A percentile compares a stretch with the other conserved stretches of the same genome.
Conservation (phyloP, 1,140 invertebrate species). For the Drosophila micromelanica region DNA sequence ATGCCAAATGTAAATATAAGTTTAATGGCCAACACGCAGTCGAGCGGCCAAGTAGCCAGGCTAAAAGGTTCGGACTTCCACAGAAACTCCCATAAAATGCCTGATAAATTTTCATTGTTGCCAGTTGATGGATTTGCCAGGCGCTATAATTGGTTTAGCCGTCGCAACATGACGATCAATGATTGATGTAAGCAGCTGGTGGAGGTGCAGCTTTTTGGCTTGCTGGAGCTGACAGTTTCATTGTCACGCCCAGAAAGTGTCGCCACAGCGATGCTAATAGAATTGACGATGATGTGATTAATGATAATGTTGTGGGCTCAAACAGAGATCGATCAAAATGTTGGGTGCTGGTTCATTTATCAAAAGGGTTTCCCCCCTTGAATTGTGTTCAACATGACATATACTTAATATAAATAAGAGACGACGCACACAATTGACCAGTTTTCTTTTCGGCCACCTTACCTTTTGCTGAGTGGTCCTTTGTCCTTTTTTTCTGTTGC, state of each 20-base stretch:
- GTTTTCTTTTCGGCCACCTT: constrained; percentile 15
- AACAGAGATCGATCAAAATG: constrained; percentile 19
- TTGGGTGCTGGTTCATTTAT: constrained; percentile 13
- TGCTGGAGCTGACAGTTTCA: constrained; percentile 20
- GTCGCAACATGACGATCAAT: constrained; percentile 10
- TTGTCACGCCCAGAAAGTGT: constrained; percentile 22
- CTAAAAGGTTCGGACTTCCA: not conserved
- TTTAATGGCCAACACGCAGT: constrained; percentile 51
- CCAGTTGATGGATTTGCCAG: constrained; percentile 51
- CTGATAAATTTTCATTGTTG: constrained; percentile 71
- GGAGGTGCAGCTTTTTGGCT: constrained; percentile 11
- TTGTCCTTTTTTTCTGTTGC: constrained; percentile 11
- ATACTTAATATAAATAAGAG: constrained; percentile 45
- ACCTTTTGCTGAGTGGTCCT: constrained; percentile 17
- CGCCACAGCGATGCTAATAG: not conserved
- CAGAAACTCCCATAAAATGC: constrained; percentile 59
- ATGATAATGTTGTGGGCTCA: constrained; percentile 13
- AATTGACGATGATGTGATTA: not conserved
- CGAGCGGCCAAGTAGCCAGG: constrained; percentile 10
- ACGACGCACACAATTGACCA: constrained; percentile 8
- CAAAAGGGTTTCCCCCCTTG: not conserved
- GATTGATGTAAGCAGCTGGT: constrained; percentile 38
- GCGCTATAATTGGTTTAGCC: constrained; percentile 44
- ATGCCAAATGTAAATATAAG: constrained; percentile 43
- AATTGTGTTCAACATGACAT: constrained; percentile 18